phyloP scores from a whole-genome alignment of 2,888 invertebrate genomes.

The Digitonthophagus gazella region DNA sequence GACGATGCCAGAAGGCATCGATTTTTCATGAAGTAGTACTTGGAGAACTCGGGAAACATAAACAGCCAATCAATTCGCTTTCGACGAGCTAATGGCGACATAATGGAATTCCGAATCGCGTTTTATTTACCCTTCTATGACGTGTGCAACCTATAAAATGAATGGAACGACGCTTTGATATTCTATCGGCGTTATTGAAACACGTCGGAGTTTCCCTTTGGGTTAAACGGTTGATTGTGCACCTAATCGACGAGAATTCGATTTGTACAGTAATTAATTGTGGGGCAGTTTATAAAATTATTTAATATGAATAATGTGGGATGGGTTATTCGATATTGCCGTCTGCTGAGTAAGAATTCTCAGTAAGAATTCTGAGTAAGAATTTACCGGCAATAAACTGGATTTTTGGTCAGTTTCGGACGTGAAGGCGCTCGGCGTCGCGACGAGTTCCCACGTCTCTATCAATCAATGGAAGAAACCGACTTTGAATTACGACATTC shows the following conservation, averaged over 20 bases:
- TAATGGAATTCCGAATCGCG: not conserved
- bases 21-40: not conserved
- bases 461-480: constrained; percentile 16
- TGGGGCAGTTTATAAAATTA: not conserved
- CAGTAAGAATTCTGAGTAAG: no score
- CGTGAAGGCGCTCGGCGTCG: not conserved
- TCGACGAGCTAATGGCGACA: not conserved
- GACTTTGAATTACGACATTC: constrained; percentile 5
- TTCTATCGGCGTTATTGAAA: not conserved
- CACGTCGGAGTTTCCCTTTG: not conserved
- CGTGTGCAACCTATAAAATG: not conserved
- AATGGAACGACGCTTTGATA: not conserved
- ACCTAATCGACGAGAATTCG: not conserved
- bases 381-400: not conserved
- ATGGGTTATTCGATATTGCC: not conserved
- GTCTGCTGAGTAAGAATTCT: no score
- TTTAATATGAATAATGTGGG: not conserved
- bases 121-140: not conserved
- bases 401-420: not conserved
- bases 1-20: not conserved
- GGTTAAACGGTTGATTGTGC: not conserved
- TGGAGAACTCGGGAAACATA: not conserved
- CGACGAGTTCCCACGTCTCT: not conserved
- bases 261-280: not conserved
- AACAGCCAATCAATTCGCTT: not conserved